A percentile compares a stretch with the other conserved stretches of the same genome.
Conservation (phyloP, 2,113 vertebrate species). For the Syngnathus floridae region DNA sequence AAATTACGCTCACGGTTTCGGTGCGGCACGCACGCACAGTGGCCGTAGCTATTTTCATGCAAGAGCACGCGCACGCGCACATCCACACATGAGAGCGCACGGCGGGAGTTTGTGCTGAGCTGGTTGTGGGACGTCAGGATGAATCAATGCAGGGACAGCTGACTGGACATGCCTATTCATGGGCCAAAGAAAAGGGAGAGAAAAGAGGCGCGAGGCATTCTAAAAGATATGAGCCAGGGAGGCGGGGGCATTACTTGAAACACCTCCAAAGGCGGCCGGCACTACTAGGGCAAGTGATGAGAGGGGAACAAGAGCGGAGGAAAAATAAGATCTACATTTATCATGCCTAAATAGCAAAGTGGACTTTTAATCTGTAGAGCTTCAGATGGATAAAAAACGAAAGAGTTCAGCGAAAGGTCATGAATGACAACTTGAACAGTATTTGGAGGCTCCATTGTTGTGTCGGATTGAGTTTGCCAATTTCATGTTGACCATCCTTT, state of each 20-base stretch:
- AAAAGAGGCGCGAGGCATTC: slow-evolving; percentile 55
- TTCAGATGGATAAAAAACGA: too few species aligned
- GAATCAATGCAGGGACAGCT: slow-evolving; percentile 75
- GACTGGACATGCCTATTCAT: slow-evolving; percentile 77
- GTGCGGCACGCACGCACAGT: slow-evolving; percentile 28
- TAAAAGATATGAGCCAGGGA: slow-evolving; percentile 61
- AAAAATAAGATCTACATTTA: not conserved
- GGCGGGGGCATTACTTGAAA: slow-evolving; percentile 58
- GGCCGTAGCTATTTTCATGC: slow-evolving; percentile 37
- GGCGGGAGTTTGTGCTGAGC: slow-evolving; percentile 76
- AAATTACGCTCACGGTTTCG: slow-evolving; percentile 35
- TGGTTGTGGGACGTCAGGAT: slow-evolving; percentile 72
- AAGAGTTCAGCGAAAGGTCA: too few species aligned
- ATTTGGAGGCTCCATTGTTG: not conserved
- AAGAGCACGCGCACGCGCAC: slow-evolving; percentile 9
- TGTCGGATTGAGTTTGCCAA: not conserved
- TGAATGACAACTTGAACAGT: too few species aligned
- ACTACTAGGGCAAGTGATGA: slow-evolving; percentile 21
- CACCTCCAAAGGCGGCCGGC: slow-evolving; percentile 19
- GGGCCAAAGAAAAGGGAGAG: slow-evolving; percentile 71
- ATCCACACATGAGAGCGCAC: slow-evolving; percentile 35
- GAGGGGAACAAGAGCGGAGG: not conserved
- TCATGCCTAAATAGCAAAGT: not conserved
- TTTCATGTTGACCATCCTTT: not conserved
- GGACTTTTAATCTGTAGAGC: too few species aligned